phyloP scores from a whole-genome alignment of 2,113 vertebrate genomes.

The Dasyprocta punctata region DNA sequence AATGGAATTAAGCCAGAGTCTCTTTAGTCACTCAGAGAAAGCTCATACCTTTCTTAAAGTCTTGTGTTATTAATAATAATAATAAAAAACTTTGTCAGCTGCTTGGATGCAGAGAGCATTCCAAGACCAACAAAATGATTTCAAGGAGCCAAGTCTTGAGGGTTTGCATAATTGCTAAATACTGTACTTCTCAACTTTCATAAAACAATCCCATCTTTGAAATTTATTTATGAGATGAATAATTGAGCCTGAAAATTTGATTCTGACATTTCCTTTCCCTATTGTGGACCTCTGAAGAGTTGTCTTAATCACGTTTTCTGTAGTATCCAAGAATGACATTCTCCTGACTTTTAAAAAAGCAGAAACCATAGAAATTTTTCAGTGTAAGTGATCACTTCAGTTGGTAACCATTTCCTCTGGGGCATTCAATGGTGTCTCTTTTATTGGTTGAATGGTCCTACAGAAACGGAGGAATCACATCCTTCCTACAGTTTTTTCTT shows the following conservation, averaged over 20 bases:
- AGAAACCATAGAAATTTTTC: constrained; percentile 64
- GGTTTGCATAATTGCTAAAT: constrained; percentile 69
- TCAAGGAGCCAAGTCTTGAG: constrained; percentile 74
- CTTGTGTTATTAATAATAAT: constrained; percentile 68
- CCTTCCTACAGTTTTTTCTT: background rate
- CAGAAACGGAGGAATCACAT: constrained; percentile 42
- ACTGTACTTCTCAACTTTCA: constrained; percentile 74
- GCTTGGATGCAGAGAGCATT: constrained; percentile 76
- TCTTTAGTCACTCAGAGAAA: constrained; percentile 65
- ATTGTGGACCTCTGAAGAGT: constrained; percentile 63
- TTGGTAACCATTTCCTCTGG: constrained; percentile 66
- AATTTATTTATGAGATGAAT: constrained; percentile 72
- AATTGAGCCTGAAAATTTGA: constrained; percentile 70
- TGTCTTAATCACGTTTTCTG: constrained; percentile 74
- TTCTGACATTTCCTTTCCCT: constrained; percentile 72
- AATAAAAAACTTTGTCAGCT: constrained; percentile 72
- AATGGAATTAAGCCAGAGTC: constrained; percentile 57
- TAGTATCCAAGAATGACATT: constrained; percentile 74
- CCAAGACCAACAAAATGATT: constrained; percentile 67
- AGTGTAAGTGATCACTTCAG: constrained; percentile 69
- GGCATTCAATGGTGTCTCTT: constrained; percentile 6
- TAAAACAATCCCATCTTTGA: constrained; percentile 72
- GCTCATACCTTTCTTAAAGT: constrained; percentile 58
- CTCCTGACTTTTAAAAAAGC: constrained; percentile 56
- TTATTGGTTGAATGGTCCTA: background rate